Base-by-base conservation (phyloP, 1,140 invertebrate genomes). In the Camponotus pennsylvanicus region DNA sequence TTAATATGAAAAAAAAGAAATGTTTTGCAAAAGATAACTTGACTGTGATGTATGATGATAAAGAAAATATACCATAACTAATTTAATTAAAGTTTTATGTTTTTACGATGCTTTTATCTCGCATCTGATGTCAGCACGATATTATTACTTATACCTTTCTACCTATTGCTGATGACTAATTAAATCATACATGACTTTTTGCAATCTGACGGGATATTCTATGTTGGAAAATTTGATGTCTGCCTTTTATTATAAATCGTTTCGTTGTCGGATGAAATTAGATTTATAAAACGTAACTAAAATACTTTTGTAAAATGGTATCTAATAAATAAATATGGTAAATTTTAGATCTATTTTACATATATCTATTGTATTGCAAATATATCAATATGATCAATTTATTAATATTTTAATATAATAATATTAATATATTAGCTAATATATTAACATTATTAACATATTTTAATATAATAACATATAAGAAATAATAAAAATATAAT, bases 251-350 rank as follows among this genome's bases (percentile, higher is more conserved):
- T 49, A 18, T 92, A 93, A 18, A 86, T 49, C 40, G 92, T n/a
- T 1, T 93, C 91, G 0, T 88, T 78, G 8, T 92, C 87, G 0
- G 75, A 71, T 1, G 92, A 90, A 6, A 88, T 89, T 0, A 92
- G 34, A 1, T 91, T 18, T 21, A 21, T 21, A 21, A 21, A 21
- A 7, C 4, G 0, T 42, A 32, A 2, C 5, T 49, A 66, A 21
- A 21, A 21, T 21, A 21, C 21, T 21, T 21, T 57, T 3, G n/a
- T 57, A 21, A 57, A 57, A 57, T 7, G n/a, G n/a, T 55, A 18
- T 55, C 0, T 6, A 21, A 21, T 21, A 21, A 57, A n/a, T n/a
- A 57, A 2, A n/a, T 66, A 4, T 37, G 11, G 0, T 27, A 34
- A n/a, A 27, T 77, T 71, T n/a, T 71, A 3, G 0, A 55, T 21